Evolutionary conservation across 2,113 vertebrate genomes (phyloP).

Genomic region (Nicator chloris): DNA sequence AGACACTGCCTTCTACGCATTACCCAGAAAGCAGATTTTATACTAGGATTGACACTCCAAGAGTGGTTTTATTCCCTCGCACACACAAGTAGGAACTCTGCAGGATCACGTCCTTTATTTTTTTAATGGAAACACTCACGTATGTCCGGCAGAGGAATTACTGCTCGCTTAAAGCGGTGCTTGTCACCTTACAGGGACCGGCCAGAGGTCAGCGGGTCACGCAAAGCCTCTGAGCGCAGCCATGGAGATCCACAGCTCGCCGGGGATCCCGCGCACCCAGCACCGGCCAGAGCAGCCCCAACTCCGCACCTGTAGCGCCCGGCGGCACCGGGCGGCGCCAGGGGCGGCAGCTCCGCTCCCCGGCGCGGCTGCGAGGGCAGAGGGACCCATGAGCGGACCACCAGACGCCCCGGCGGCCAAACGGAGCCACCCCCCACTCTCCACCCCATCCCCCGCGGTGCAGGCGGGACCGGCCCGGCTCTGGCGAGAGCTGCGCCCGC

Average conservation of each 20-base stretch:
- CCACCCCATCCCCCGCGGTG: neutral
- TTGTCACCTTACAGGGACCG: neutral
- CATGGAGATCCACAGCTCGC: neutral
- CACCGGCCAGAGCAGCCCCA: neutral
- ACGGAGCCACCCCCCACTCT: neutral
- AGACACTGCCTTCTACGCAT: neutral
- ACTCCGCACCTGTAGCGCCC: neutral
- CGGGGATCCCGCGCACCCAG: neutral
- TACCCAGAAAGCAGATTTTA: neutral
- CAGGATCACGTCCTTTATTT: neutral
- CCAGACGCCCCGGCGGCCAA: neutral
- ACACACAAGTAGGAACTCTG: neutral
- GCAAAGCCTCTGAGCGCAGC: neutral
- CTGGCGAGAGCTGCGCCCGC: neutral
- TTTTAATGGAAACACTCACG: neutral
- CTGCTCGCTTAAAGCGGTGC: neutral
- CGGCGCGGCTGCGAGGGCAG: neutral
- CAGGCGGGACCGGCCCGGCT: neutral
- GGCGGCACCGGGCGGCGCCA: neutral
- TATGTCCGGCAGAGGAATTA: neutral
- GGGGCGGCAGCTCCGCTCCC: neutral
- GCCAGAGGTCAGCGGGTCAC: neutral
- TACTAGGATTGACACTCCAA: rapidly evolving
- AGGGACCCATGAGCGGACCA: neutral
- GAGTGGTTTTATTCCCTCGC: neutral